These are phyloP conservation scores for Coelopa pilipes DNA, from an alignment of 2,888 invertebrate genomes.

Conservation along the genomic window DNA sequence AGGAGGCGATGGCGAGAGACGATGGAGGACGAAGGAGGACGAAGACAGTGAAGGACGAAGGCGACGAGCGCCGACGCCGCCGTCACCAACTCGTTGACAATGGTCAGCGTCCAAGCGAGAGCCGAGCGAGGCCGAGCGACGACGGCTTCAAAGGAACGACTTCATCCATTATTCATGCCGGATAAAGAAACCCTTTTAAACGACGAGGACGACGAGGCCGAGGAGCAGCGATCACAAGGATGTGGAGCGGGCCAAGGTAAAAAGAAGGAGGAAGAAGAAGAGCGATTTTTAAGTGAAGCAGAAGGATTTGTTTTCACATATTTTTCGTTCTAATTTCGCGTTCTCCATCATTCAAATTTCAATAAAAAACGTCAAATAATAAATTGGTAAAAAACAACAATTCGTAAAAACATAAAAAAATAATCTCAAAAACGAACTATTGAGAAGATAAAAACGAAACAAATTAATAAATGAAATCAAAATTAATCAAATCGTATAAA, in stretches of 20 bases:
- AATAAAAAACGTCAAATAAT: too few relatives aligned
- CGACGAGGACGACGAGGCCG: too few relatives aligned
- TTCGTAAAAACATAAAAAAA: too few relatives aligned
- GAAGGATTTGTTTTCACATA: not conserved
- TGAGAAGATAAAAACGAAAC: too few relatives aligned
- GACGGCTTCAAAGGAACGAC: not conserved
- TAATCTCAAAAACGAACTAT: too few relatives aligned
- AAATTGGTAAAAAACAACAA: too few relatives aligned
- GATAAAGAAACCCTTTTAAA: not conserved
- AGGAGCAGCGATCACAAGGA: not conserved
- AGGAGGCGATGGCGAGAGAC: conserved; percentile 19
- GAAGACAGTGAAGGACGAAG: too few relatives aligned
- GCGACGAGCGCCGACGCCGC: conserved; percentile 9
- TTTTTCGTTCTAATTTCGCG: too few relatives aligned
- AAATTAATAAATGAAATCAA: too few relatives aligned
- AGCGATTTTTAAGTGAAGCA: not conserved
- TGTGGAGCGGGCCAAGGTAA: not conserved
- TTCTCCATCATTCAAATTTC: too few relatives aligned
- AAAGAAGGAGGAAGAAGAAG: not conserved
- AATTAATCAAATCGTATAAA: too few relatives aligned
- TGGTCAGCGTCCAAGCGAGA: not conserved
- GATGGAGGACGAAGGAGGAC: too few relatives aligned
- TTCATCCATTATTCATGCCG: not conserved
- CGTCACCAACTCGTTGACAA: conserved; percentile 6
- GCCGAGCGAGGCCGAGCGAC: not conserved